Evolutionary conservation across 2,113 vertebrate species (phyloP).

Genomic region (Parus major): DNA sequence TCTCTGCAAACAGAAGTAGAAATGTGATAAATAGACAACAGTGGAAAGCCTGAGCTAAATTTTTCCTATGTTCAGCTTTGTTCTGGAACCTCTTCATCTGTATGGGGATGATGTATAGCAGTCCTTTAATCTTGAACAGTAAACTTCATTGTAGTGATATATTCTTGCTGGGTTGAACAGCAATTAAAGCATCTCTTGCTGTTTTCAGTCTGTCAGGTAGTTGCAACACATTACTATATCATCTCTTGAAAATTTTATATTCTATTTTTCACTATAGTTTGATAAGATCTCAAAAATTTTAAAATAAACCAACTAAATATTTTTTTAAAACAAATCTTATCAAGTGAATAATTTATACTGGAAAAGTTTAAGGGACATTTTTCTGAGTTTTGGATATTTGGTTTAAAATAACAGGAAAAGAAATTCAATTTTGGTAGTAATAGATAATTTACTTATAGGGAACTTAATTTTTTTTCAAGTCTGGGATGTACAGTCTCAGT

Average conservation of each 20-base stretch:
- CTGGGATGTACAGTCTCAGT: no score
- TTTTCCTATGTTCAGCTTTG: background rate
- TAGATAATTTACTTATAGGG: background rate
- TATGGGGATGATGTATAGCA: background rate
- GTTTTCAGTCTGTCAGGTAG: background rate
- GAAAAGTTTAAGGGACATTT: background rate
- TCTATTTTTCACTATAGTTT: background rate
- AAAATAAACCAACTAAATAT: background rate
- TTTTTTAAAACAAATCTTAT: background rate
- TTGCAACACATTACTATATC: background rate
- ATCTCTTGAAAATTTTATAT: background rate
- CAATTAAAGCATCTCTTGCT: background rate
- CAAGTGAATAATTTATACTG: background rate
- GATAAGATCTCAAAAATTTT: background rate
- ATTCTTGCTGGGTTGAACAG: background rate
- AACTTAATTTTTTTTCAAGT: background rate
- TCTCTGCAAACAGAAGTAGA: background rate
- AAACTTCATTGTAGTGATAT: background rate
- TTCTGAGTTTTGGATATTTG: background rate
- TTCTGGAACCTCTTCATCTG: background rate
- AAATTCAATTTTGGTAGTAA: background rate
- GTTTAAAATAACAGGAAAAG: background rate
- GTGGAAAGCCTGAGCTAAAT: background rate
- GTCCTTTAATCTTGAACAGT: background rate
- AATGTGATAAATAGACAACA: background rate